phyloP scores from a whole-genome alignment of 37 sponge, comb jelly and placozoan genomes.

The Oscarella lobularis region DNA sequence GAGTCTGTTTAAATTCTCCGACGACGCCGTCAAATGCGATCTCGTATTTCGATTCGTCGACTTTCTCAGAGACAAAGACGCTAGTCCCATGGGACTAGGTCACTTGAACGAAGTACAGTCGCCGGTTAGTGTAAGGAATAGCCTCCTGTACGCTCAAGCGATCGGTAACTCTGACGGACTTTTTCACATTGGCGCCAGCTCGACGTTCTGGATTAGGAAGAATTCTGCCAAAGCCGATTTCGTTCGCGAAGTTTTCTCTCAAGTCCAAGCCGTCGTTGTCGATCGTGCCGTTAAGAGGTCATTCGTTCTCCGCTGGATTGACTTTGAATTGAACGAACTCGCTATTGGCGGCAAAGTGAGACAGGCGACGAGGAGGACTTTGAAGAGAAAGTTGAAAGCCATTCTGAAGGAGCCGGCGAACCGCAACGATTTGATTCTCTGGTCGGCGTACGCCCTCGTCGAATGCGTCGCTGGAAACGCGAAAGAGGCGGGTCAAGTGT shows the following conservation, averaged over 20 bases:
- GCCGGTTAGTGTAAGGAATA: not conserved
- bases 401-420: conserved; percentile 29
- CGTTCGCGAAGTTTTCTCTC: not conserved
- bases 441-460: conserved; percentile 40
- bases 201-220: not conserved
- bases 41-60: conserved; percentile 42
- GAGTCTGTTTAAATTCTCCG: conserved; percentile 29
- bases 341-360: not conserved
- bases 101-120: not conserved
- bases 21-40: conserved; percentile 13
- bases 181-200: not conserved
- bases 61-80: conserved; percentile 32
- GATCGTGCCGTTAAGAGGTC: too few species aligned
- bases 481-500: conserved; percentile 23
- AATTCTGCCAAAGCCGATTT: not conserved
- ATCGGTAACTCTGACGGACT: not conserved
- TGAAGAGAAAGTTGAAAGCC: conserved; percentile 2
- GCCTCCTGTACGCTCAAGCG: not conserved
- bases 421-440: conserved; percentile 35
- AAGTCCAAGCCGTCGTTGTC: not conserved
- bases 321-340: not conserved
- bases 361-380: not conserved
- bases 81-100: not conserved
- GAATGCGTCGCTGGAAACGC: conserved; percentile 23
- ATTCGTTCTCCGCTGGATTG: not conserved